phyloP scores from a whole-genome alignment of 2,113 vertebrate species.

The Clarias batrachus region DNA sequence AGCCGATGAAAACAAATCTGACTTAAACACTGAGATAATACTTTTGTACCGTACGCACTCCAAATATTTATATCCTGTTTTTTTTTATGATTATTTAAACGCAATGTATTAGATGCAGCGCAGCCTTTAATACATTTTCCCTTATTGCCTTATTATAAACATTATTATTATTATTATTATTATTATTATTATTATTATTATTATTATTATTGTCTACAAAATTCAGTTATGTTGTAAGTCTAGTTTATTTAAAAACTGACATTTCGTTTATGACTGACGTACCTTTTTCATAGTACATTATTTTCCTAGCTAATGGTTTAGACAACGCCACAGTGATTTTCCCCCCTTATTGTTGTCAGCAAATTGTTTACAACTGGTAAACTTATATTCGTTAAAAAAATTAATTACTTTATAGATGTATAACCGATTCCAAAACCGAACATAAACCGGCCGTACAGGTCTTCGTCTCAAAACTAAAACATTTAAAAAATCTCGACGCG shows the following conservation, averaged over 20 bases:
- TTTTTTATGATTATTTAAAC: background rate
- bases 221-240: background rate
- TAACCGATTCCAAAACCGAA: background rate
- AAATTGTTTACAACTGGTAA: background rate
- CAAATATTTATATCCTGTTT: background rate
- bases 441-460: background rate
- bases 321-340: background rate
- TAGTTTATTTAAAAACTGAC: background rate
- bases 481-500: too few species aligned
- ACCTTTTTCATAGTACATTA: background rate
- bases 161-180: background rate
- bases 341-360: background rate
- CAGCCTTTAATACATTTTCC: background rate
- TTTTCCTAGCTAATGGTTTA: background rate
- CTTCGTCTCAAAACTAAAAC: background rate
- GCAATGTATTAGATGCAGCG: background rate
- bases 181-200: constrained; percentile 4
- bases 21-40: background rate
- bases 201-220: background rate
- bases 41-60: background rate
- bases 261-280: background rate
- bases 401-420: too few species aligned
- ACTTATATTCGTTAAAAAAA: background rate
- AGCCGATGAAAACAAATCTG: background rate
- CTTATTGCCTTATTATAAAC: background rate